Conservation (phyloP, 1,140 invertebrate species). For the Pseudomyrmex cubaensis region DNA sequence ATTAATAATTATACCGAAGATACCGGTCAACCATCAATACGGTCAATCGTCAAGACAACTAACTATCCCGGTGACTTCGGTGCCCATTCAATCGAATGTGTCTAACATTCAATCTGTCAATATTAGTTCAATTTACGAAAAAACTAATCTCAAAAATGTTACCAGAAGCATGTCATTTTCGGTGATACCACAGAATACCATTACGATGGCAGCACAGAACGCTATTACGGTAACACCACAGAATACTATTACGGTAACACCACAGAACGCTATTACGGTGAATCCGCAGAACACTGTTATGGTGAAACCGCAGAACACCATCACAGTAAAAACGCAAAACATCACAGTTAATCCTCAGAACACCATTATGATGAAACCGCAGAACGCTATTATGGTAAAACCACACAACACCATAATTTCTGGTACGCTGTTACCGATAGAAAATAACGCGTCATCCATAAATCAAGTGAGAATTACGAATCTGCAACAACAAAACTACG, state of each 20-base stretch:
- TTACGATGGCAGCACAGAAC: too few species aligned
- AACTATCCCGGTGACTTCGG: conserved; percentile 66
- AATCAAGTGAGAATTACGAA: conserved; percentile 2
- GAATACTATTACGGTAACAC: too few species aligned
- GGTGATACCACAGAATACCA: conserved; percentile 47
- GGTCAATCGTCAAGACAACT: conserved; percentile 38
- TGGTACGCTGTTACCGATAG: neutral
- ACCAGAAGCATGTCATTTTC: conserved; percentile 46
- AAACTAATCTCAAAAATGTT: conserved; percentile 62
- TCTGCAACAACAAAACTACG: neutral
- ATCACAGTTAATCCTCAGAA: too few species aligned
- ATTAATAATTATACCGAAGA: conserved; percentile 81
- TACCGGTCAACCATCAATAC: conserved; percentile 48
- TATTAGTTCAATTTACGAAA: neutral
- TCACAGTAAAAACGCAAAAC: too few species aligned
- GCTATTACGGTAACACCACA: too few species aligned
- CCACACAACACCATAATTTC: conserved; percentile 61
- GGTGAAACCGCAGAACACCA: too few species aligned
- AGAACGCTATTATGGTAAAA: neutral
- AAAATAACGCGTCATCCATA: neutral
- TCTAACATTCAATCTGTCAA: neutral
- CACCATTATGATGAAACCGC: too few species aligned
- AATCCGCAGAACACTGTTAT: too few species aligned
- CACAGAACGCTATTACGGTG: too few species aligned
- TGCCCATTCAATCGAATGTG: neutral